Conservation (phyloP, 2,888 invertebrate genomes). For the Lampropteryx suffumata region DNA sequence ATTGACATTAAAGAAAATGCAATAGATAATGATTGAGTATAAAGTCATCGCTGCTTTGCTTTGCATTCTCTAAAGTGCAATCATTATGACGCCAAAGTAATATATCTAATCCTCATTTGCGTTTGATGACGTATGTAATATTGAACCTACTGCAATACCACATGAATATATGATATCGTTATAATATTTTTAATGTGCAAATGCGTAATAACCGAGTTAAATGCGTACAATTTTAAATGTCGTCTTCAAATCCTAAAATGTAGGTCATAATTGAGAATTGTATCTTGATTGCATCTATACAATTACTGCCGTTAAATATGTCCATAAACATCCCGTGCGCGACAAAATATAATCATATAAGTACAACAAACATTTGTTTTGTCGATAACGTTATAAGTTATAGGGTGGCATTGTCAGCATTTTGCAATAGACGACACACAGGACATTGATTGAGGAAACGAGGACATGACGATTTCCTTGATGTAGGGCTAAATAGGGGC, state of each 20-base stretch:
- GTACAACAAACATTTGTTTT: background rate
- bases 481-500: conserved; percentile 27
- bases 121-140: conserved; percentile 6
- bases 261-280: conserved; percentile 30
- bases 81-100: conserved; percentile 22
- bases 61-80: conserved; percentile 44
- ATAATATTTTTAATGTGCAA: conserved; percentile 49
- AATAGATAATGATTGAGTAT: too few relatives aligned
- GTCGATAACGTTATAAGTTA: background rate
- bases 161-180: conserved; percentile 30
- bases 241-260: conserved; percentile 26
- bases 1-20: too few relatives aligned
- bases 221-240: conserved; percentile 23
- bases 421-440: background rate
- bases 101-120: conserved; percentile 5
- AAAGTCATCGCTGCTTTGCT: too few relatives aligned
- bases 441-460: conserved; percentile 15
- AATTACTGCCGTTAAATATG: too few relatives aligned
- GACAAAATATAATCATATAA: conserved; percentile 9
- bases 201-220: conserved; percentile 47
- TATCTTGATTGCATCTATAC: too few relatives aligned
- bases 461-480: conserved; percentile 12
- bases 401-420: background rate
- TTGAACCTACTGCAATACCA: too few relatives aligned
- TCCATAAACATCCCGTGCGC: too few relatives aligned